Percentiles rank a stretch among this genome's conserved stretches.
Evolutionary conservation across 2,888 invertebrate species (phyloP).

Genomic region (Pinctada fucata): DNA sequence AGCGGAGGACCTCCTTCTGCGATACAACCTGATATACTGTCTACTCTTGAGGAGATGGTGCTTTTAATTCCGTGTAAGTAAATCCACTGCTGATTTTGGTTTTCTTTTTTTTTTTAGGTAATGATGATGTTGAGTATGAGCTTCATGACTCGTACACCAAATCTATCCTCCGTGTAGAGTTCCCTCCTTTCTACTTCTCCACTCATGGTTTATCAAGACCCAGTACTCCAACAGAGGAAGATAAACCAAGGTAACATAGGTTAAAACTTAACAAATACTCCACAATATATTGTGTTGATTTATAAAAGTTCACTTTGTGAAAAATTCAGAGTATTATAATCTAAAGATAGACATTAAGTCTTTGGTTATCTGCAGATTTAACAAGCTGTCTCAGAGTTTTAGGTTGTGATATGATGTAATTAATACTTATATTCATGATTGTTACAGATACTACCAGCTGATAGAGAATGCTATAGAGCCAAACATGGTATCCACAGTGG

Average conservation of each 20-base stretch:
- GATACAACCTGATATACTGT: slow-evolving; percentile 53
- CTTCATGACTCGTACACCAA: slow-evolving; percentile 53
- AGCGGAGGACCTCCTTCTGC: slow-evolving; percentile 58
- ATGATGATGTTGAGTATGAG: slow-evolving; percentile 37
- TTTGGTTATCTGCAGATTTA: too few relatives aligned
- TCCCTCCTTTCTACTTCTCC: slow-evolving; percentile 74
- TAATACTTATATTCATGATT: too few relatives aligned
- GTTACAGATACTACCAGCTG: slow-evolving; percentile 69
- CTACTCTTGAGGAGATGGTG: slow-evolving; percentile 33
- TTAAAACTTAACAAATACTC: too few relatives aligned
- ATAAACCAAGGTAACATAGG: slow-evolving; percentile 36
- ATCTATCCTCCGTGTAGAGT: slow-evolving; percentile 67
- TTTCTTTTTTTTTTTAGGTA: slow-evolving; percentile 1
- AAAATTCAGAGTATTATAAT: not conserved
- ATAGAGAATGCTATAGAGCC: slow-evolving; percentile 70
- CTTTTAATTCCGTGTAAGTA: too few relatives aligned
- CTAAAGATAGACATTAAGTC: too few relatives aligned
- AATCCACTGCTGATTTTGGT: too few relatives aligned
- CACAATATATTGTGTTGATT: not conserved
- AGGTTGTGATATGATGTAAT: too few relatives aligned
- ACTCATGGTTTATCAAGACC: slow-evolving; percentile 75
- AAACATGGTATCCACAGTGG: slow-evolving; percentile 70
- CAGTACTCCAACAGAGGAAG: slow-evolving; percentile 64
- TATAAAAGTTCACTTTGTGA: not conserved
- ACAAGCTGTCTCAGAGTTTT: too few relatives aligned